Conservation (phyloP, 2,113 vertebrate genomes). For the Grammomys surdaster region DNA sequence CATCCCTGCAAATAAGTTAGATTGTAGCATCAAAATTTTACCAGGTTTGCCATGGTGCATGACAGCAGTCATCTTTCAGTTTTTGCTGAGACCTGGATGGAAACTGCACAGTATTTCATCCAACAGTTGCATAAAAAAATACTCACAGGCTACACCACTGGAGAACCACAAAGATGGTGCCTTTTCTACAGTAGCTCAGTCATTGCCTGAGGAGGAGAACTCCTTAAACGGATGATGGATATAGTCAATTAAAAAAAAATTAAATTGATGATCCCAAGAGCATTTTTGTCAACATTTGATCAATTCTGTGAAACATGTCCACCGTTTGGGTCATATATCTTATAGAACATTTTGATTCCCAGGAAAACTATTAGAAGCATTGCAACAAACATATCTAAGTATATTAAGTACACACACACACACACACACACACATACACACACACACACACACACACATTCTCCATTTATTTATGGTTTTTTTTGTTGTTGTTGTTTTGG, state of each 20-base stretch:
- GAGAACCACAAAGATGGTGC: background rate
- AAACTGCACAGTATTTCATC: background rate
- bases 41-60: slow-evolving; percentile 44
- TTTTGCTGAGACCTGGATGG: background rate
- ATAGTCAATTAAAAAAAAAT: slow-evolving; percentile 41
- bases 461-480: too few species aligned
- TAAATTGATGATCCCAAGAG: slow-evolving; percentile 36
- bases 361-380: slow-evolving; percentile 42
- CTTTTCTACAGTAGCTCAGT: background rate
- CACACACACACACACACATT: too few species aligned
- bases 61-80: slow-evolving; percentile 32
- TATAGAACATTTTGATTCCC: background rate
- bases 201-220: background rate
- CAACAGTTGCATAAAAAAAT: background rate
- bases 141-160: background rate
- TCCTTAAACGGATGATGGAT: background rate
- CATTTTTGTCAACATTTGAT: slow-evolving; percentile 26
- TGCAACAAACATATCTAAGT: background rate
- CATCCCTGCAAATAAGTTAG: slow-evolving; percentile 60
- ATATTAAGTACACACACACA: background rate
- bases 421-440: too few species aligned
- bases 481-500: background rate
- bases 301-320: background rate
- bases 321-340: background rate
- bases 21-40: background rate